A percentile compares a stretch with the other conserved stretches of the same genome.
phyloP scores from a whole-genome alignment of 2,888 invertebrate genomes.

The Andricus quercusramuli region DNA sequence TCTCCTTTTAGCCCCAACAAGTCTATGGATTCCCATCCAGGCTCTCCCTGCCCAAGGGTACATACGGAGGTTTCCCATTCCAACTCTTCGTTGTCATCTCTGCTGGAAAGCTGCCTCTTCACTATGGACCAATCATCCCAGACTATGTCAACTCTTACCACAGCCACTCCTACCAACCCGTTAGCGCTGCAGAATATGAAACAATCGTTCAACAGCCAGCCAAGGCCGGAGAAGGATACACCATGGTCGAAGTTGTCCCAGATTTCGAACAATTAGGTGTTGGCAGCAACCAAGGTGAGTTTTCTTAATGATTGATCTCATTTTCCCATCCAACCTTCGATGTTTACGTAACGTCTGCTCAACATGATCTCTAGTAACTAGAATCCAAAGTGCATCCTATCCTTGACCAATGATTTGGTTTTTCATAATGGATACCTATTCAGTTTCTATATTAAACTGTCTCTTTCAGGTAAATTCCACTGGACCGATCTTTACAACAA shows the following conservation, averaged over 20 bases:
- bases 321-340: too few species aligned
- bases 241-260: conserved; percentile 67
- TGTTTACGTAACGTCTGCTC: too few species aligned
- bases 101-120: conserved; percentile 76
- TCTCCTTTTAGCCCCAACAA: conserved; percentile 77
- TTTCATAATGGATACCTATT: too few species aligned
- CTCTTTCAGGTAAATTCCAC: conserved; percentile 60
- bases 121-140: conserved; percentile 80
- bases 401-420: too few species aligned
- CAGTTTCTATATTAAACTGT: too few species aligned
- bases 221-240: conserved; percentile 56
- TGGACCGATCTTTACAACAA: conserved; percentile 66
- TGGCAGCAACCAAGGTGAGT: conserved; percentile 32
- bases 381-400: too few species aligned
- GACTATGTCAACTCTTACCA: conserved; percentile 65
- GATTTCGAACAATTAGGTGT: conserved; percentile 52
- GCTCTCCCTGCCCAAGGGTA: conserved; percentile 84
- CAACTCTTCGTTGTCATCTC: conserved; percentile 83
- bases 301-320: too few species aligned
- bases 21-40: conserved; percentile 82
- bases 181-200: conserved; percentile 64
- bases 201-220: conserved; percentile 55
- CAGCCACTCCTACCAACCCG: conserved; percentile 66
- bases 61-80: conserved; percentile 83
- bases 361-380: too few species aligned